phyloP scores from a whole-genome alignment of 2,888 invertebrate species.

The Ferdinandea cuprea region DNA sequence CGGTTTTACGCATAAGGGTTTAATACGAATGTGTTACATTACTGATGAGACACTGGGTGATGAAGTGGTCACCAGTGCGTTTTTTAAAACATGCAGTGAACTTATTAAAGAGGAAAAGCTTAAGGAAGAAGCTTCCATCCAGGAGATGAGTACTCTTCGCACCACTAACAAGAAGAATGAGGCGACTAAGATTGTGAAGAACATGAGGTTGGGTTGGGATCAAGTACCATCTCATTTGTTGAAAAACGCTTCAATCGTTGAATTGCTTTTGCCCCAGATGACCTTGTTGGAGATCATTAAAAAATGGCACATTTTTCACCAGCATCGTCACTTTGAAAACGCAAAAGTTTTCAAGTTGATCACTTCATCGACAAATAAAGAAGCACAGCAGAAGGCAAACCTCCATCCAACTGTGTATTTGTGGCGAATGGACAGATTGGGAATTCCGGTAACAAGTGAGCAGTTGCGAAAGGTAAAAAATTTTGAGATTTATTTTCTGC shows the following conservation, averaged over 20 bases:
- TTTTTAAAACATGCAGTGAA: constrained; percentile 76
- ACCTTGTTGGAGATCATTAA: constrained; percentile 77
- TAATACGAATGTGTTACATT: constrained; percentile 79
- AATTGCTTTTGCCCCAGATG: constrained; percentile 77
- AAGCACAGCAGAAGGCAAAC: constrained; percentile 75
- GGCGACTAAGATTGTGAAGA: constrained; percentile 77
- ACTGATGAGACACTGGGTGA: constrained; percentile 75
- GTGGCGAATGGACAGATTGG: constrained; percentile 73
- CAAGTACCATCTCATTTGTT: constrained; percentile 79
- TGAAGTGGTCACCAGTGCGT: constrained; percentile 51
- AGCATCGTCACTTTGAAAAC: constrained; percentile 75
- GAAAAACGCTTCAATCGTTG: constrained; percentile 74
- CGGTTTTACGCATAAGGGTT: constrained; percentile 77
- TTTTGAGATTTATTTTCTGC: not conserved
- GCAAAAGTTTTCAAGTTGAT: constrained; percentile 71
- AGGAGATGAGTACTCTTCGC: constrained; percentile 78
- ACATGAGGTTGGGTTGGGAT: constrained; percentile 76
- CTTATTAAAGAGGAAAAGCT: constrained; percentile 62
- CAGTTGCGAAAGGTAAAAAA: constrained; percentile 33
- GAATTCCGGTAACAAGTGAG: constrained; percentile 15
- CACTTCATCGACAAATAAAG: constrained; percentile 74
- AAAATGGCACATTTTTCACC: constrained; percentile 76
- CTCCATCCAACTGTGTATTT: constrained; percentile 78
- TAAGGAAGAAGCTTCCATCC: constrained; percentile 43
- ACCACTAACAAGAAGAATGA: constrained; percentile 68